Conservation (phyloP, 2,113 vertebrate species). For the Peromyscus leucopus region DNA sequence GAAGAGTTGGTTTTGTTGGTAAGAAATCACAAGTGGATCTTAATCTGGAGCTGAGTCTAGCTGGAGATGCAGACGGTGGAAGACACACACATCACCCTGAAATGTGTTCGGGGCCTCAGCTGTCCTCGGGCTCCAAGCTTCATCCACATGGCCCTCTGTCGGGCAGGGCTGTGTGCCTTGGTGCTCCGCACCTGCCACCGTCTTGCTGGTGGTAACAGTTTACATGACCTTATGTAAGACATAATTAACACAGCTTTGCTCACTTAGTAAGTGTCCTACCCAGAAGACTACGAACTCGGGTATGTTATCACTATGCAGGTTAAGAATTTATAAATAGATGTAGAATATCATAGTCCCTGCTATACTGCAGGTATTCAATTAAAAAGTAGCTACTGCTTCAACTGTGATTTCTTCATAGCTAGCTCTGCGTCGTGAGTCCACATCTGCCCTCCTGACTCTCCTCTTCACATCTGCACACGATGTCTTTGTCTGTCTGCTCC, state of each 20-base stretch:
- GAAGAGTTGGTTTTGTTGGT: not conserved
- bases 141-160: rapidly evolving
- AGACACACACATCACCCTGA: not conserved
- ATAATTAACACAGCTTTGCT: not conserved
- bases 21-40: not conserved
- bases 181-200: not conserved
- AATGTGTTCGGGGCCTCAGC: not conserved
- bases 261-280: not conserved
- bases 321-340: not conserved
- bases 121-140: not conserved
- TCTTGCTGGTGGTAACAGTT: not conserved
- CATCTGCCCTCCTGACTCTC: not conserved
- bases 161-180: rapidly evolving
- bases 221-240: not conserved
- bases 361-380: not conserved
- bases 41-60: not conserved
- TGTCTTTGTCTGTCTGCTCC: not conserved
- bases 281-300: not conserved
- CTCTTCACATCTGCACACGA: no score
- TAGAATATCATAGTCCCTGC: not conserved
- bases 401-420: not conserved
- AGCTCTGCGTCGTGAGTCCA: not conserved
- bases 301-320: not conserved
- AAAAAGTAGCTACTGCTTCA: not conserved
- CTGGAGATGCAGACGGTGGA: not conserved